Evolutionary conservation across 2,797 vertebrate species (phyloP).

Genomic region (Perodicticus potto): DNA sequence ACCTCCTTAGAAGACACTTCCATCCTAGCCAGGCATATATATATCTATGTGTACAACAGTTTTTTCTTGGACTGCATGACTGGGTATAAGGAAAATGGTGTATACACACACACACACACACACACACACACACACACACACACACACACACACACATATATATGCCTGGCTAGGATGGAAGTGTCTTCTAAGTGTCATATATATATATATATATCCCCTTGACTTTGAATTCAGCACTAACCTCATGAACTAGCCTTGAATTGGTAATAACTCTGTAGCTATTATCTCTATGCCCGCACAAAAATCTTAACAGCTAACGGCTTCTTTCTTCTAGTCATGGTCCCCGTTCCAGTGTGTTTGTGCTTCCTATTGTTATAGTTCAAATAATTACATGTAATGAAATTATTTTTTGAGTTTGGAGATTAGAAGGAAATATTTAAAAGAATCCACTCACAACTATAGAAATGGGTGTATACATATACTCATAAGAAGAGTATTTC

Average conservation of each 20-base stretch:
- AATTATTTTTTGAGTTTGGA: constrained; percentile 7
- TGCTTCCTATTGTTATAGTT: not conserved
- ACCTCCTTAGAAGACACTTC: not conserved
- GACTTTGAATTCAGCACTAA: not conserved
- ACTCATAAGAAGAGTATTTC: not conserved
- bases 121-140: not conserved
- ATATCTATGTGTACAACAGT: too few relatives aligned
- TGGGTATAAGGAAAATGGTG: too few relatives aligned
- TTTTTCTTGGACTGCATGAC: too few relatives aligned
- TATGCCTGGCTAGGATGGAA: too few relatives aligned
- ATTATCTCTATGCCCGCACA: not conserved
- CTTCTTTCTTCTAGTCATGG: not conserved
- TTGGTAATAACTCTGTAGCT: not conserved
- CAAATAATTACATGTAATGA: not conserved
- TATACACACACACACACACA: too few relatives aligned
- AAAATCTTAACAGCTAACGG: not conserved
- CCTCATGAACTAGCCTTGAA: not conserved
- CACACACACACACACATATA: too few relatives aligned
- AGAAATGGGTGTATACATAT: not conserved
- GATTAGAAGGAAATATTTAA: constrained; percentile 11
- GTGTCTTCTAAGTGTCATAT: too few relatives aligned
- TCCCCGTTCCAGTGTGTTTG: not conserved
- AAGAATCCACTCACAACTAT: constrained; percentile 6
- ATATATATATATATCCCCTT: not conserved
- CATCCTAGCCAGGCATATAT: not conserved